A percentile compares a stretch with the other conserved stretches of the same genome.
Conservation (phyloP, 2,797 vertebrate genomes). For the Microctenopoma stevenorrisi region DNA sequence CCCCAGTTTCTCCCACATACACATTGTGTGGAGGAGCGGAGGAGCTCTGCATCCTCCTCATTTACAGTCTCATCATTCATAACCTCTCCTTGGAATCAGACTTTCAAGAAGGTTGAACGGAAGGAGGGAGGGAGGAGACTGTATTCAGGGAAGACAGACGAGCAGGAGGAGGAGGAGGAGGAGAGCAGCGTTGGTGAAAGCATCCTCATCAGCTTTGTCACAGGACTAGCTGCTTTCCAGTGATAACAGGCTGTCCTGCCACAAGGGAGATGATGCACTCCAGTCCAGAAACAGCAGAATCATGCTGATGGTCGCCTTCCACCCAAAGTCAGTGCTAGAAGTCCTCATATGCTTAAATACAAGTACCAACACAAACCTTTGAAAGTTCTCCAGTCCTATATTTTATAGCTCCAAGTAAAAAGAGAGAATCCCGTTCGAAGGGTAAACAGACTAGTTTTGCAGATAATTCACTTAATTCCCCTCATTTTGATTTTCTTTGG, state of each 20-base stretch:
- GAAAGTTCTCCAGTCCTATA: no score
- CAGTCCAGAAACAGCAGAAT: conserved; percentile 18
- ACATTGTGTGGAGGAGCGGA: conserved; percentile 10
- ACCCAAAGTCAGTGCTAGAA: neutral
- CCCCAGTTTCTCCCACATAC: conserved; percentile 10
- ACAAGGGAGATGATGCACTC: conserved; percentile 17
- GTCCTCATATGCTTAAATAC: no score
- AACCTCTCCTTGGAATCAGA: conserved; percentile 53
- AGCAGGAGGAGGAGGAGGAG: neutral
- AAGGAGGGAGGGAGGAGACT: conserved; percentile 1
- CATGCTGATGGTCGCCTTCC: neutral
- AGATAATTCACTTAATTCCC: no score
- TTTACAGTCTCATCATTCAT: conserved; percentile 65
- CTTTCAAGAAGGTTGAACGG: conserved; percentile 13
- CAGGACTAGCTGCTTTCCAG: conserved; percentile 42
- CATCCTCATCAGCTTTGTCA: conserved; percentile 33
- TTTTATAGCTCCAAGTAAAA: no score
- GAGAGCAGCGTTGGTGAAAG: conserved; percentile 15
- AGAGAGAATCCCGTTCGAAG: no score
- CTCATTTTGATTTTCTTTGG: no score
- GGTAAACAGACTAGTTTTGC: no score
- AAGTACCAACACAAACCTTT: neutral
- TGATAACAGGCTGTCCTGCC: conserved; percentile 27
- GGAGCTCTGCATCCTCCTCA: conserved; percentile 45
- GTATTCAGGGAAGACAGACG: neutral